These are phyloP conservation scores for Morpho deidamia DNA, from an alignment of 2,888 invertebrate species.

Conservation along the genomic window DNA sequence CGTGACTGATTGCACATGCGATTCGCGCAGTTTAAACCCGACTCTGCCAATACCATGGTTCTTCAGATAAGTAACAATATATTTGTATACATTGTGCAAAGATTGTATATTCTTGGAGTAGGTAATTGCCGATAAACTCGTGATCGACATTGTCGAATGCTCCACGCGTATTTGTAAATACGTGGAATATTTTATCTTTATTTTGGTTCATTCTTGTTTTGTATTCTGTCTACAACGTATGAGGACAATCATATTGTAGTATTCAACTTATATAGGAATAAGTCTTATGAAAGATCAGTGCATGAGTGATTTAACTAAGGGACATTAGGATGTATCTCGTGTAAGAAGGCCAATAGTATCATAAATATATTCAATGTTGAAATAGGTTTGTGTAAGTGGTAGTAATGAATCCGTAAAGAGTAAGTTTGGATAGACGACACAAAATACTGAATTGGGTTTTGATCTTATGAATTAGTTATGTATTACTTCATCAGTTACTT, in stretches of 20 bases:
- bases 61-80: slow-evolving; percentile 14
- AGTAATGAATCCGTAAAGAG: too few species aligned
- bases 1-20: slow-evolving; percentile 41
- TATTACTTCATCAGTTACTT: too few species aligned
- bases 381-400: too few species aligned
- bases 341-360: too few species aligned
- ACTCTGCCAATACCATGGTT: slow-evolving; percentile 35
- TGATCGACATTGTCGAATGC: slow-evolving; percentile 16
- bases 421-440: too few species aligned
- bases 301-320: too few species aligned
- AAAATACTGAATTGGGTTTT: too few species aligned
- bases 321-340: too few species aligned
- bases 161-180: slow-evolving; percentile 1
- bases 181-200: slow-evolving; percentile 6
- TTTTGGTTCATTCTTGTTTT: not conserved
- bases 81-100: slow-evolving; percentile 9
- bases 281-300: too few species aligned
- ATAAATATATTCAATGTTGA: too few species aligned
- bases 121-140: slow-evolving; percentile 7
- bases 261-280: too few species aligned
- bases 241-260: not conserved
- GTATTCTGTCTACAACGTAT: not conserved
- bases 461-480: too few species aligned
- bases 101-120: slow-evolving; percentile 3
- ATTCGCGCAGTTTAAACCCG: slow-evolving; percentile 44